Evolutionary conservation across 1,140 invertebrate species (phyloP), one percentile per base, ranked within the genome.

Genomic region (Myzus persicae): DNA sequence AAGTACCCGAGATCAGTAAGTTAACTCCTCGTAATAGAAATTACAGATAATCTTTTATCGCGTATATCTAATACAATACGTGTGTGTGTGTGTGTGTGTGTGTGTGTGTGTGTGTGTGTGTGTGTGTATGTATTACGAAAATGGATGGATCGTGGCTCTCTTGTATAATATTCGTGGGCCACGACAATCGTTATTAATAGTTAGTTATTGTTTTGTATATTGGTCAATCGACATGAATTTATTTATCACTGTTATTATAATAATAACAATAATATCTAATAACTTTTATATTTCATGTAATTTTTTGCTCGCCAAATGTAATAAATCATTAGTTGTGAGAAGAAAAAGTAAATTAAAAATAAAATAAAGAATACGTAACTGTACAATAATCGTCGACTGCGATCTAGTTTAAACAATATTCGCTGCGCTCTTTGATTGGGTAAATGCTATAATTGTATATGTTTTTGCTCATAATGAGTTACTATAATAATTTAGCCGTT

Each of bases 311-410:
- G 46, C n/a, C 36, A 38, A 51, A 89, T 51, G 59, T n/a, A 89
- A 89, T 89, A 89, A 89, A 89, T 89, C n/a, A 89, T n/a, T n/a
- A n/a, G 38, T 87, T 87, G n/a, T 46, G 85, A 36, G 18, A 46
- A 40, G 22, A 84, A 84, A 84, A 84, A 24, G 22, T 82, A 31
- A 67, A 67, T 67, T 14, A 67, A 82, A 38, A 82, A 38, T 38
- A 84, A 38, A 40, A 84, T 40, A 84, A 42, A 84, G 38, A 26
- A 51, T 51, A 40, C 11, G 38, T 84, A 14, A 42, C 38, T 8
- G 40, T 2, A 67, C 59, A n/a, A 67, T 54, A 54, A 24, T 20
- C 31, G 2, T 31, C 11, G 59, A n/a, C 11, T 26, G 31, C 22
- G 81, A 38, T 8, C 38, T 42, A 40, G 22, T 40, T 40, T 24